These are phyloP conservation scores for Eremophila alpestris DNA, from an alignment of 2,797 vertebrate genomes.

Conservation along the genomic window DNA sequence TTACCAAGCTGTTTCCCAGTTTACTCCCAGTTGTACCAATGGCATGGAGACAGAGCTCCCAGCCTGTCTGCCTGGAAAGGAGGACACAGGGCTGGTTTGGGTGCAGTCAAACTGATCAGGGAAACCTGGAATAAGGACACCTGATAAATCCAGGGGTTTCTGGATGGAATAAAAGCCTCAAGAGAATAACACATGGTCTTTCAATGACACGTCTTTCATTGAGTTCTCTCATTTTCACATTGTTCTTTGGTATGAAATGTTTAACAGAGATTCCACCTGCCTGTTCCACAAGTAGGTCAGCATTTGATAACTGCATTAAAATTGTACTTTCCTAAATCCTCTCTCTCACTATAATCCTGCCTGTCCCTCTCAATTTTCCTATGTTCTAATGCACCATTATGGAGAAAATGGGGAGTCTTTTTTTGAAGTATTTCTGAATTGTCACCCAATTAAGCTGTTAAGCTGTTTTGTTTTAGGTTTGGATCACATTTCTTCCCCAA, in stretches of 20 bases:
- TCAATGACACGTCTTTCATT: background rate
- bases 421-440: background rate
- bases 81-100: background rate
- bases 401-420: background rate
- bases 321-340: constrained; percentile 34
- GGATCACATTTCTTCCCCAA: background rate
- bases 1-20: background rate
- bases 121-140: background rate
- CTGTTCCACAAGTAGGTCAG: constrained; percentile 57
- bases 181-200: background rate
- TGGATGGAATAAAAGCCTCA: background rate
- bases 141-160: background rate
- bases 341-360: constrained; percentile 2
- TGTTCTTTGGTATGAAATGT: constrained; percentile 30
- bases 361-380: constrained; percentile 28
- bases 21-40: background rate
- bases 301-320: constrained; percentile 56
- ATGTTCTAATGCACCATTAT: background rate
- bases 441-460: background rate
- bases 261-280: constrained; percentile 38
- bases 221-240: constrained; percentile 30
- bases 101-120: background rate
- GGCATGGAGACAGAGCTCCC: background rate
- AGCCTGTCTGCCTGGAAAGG: background rate
- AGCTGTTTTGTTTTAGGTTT: background rate